Evolutionary conservation across 2,797 vertebrate genomes (phyloP).

Genomic region (Cirrhinus mrigala): DNA sequence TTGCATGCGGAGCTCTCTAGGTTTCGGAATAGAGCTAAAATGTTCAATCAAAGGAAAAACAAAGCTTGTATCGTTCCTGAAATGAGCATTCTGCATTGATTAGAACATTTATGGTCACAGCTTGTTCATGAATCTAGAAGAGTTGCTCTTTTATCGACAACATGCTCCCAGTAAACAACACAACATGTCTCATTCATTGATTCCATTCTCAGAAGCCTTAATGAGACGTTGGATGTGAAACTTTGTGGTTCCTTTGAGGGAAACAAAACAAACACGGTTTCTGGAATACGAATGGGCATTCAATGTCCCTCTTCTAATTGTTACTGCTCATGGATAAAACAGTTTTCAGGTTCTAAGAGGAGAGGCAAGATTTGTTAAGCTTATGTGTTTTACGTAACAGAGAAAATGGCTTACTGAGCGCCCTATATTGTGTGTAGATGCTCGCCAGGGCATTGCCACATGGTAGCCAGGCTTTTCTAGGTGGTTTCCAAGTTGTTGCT

Average conservation of each 20-base stretch:
- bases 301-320: neutral
- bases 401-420: neutral
- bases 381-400: too few relatives aligned
- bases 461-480: neutral
- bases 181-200: constrained; percentile 32
- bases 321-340: neutral
- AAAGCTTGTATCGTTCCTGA: neutral
- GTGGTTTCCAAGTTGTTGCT: neutral
- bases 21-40: neutral
- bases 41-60: neutral
- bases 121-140: neutral
- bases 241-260: constrained; percentile 30
- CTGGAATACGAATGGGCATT: constrained; percentile 22
- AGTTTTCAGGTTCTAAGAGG: neutral
- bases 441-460: neutral
- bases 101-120: constrained; percentile 7
- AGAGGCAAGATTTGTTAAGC: neutral
- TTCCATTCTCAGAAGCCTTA: constrained; percentile 39
- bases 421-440: neutral
- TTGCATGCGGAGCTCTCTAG: neutral
- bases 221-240: constrained; percentile 47
- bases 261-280: constrained; percentile 25
- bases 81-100: neutral
- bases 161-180: constrained; percentile 20
- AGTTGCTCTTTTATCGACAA: neutral